Conservation (phyloP, 2,888 invertebrate species). For the Taenaris catops region DNA sequence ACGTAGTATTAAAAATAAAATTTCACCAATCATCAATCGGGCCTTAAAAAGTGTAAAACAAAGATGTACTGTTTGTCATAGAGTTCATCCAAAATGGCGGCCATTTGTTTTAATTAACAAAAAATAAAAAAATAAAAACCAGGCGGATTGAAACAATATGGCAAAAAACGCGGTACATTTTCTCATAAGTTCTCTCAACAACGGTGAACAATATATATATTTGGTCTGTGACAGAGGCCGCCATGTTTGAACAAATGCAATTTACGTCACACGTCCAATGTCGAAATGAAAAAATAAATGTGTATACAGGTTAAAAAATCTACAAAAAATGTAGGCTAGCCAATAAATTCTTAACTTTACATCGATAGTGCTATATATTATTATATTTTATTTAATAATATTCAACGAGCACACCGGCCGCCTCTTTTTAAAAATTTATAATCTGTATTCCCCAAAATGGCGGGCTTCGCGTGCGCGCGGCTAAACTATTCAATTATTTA, state of each 20-base stretch:
- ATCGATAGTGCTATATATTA: conserved; percentile 36
- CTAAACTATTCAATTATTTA: conserved; percentile 14
- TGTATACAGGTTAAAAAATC: conserved; percentile 35
- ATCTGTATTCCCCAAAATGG: conserved; percentile 12
- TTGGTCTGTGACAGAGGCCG: no score
- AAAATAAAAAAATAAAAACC: no score
- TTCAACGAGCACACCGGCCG: conserved; percentile 15
- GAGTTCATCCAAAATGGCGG: conserved; percentile 5
- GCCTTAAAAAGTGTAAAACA: conserved; percentile 9
- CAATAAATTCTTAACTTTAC: conserved; percentile 38
- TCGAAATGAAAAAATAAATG: conserved; percentile 9
- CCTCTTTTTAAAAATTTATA: conserved; percentile 1
- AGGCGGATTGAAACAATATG: conserved; percentile 19
- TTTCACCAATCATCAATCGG: conserved; percentile 15
- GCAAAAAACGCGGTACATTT: conserved; percentile 16
- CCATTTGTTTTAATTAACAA: conserved; percentile 1
- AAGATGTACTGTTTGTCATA: conserved; percentile 10
- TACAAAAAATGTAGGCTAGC: conserved; percentile 42
- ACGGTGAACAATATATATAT: no score
- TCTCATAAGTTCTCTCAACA: no score
- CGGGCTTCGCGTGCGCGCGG: conserved; percentile 16
- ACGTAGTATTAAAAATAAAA: no score
- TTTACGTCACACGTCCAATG: conserved; percentile 15
- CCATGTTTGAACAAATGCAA: conserved; percentile 17
- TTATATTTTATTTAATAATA: conserved; percentile 32